Evolutionary conservation across 2,113 vertebrate genomes (phyloP).

Genomic region (Noctilio leporinus): DNA sequence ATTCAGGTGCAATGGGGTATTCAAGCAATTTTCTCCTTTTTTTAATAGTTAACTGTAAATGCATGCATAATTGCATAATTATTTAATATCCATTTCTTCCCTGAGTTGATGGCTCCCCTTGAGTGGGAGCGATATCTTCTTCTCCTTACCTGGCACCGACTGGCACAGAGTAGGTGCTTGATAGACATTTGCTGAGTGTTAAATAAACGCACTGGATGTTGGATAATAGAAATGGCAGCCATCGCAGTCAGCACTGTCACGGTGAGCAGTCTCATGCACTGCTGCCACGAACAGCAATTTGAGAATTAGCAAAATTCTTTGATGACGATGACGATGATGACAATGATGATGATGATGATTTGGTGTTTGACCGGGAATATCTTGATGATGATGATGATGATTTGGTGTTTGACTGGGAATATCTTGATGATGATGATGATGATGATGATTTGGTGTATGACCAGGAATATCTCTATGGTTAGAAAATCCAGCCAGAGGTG

Average conservation of each 20-base stretch:
- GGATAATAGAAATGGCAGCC: neutral
- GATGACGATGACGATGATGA: neutral
- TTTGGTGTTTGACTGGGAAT: neutral
- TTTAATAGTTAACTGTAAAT: constrained; percentile 4
- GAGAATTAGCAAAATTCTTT: neutral
- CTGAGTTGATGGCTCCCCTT: neutral
- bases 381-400: neutral
- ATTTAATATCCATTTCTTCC: neutral
- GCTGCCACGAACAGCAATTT: neutral
- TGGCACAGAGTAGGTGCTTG: neutral
- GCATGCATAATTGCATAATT: neutral
- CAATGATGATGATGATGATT: neutral
- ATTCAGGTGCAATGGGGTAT: neutral
- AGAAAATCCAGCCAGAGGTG: constrained; percentile 23
- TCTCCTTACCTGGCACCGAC: neutral
- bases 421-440: too few species aligned
- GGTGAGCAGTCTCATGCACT: neutral
- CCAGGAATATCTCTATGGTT: neutral
- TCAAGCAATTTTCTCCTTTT: neutral
- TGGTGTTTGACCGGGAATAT: neutral
- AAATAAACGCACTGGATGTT: neutral
- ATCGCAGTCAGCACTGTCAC: neutral
- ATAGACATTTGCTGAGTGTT: neutral
- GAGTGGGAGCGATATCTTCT: neutral
- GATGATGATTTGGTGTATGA: neutral